Base-by-base conservation (phyloP, 2,888 invertebrate species). In the Meiosimyza platycephala region DNA sequence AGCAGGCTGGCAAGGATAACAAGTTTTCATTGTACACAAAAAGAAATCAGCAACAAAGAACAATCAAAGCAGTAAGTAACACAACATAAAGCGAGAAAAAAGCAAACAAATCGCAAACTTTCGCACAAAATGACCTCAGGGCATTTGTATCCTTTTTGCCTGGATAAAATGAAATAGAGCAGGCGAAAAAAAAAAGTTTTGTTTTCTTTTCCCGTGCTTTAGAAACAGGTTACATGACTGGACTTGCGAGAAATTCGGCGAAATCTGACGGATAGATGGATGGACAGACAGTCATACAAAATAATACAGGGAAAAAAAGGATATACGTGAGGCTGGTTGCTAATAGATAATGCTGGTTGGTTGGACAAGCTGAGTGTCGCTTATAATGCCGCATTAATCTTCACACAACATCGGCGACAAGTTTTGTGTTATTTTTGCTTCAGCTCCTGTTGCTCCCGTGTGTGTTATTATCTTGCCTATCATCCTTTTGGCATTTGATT, bases 361-460 rank as follows among this genome's bases (percentile, higher is more conserved):
- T 64, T 52, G 51, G 64, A 55, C 15, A 54, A 48, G 70, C 69
- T 64, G 69, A 76, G 78, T 79, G 79, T 79, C 72, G 78, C 75
- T 74, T 73, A 76, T 79, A 78, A 79, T 77, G 73, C 76, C 73
- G 74, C 76, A 78, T 75, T 79, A 79, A 79, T 79, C 79, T 79
- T 79, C 79, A 79, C 79, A 77, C 79, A 79, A 77, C 71, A 64
- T 66, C 54, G 64, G 69, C 60, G 60, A 69, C 60, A 63, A 62
- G 60, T 5, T 52, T 40, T 33, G 65, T 52, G 64, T 15, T n/a
- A 13, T 13, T 33, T 22, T 47, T 47, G 28, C 18, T 33, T 18
- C 47, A 48, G 64, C 28, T 55, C 33, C 28, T 57, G 55, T 50
- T 55, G 64, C 47, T 65, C 50, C 16, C 16, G 47, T 68, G 18